A percentile compares a stretch with the other conserved stretches of the same genome.
These are phyloP conservation scores for Epinephelus awoara DNA, from an alignment of 2,797 vertebrate species.

Conservation along the genomic window DNA sequence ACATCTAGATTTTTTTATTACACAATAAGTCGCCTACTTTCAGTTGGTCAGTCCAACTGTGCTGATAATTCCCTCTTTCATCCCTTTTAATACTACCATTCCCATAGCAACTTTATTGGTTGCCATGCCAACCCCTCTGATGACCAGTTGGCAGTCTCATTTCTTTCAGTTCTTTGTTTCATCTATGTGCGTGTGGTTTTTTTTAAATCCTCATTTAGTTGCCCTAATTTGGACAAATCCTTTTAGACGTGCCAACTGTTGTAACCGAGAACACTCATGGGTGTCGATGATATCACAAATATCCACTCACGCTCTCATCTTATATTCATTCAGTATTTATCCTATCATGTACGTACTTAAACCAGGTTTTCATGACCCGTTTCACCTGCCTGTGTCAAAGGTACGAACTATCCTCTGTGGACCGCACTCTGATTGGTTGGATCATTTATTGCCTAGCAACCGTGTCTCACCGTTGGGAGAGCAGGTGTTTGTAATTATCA, in stretches of 20 bases:
- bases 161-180: constrained; percentile 49
- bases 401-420: constrained; percentile 21
- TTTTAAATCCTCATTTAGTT: constrained; percentile 53
- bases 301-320: neutral
- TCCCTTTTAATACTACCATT: constrained; percentile 64
- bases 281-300: constrained; percentile 25
- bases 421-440: constrained; percentile 58
- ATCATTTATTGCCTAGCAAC: constrained; percentile 71
- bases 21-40: constrained; percentile 23
- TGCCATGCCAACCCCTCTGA: constrained; percentile 68
- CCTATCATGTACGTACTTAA: neutral
- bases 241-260: constrained; percentile 41
- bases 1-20: constrained; percentile 11
- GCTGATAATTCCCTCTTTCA: constrained; percentile 56
- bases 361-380: neutral
- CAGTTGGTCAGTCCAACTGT: constrained; percentile 30
- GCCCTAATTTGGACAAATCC: constrained; percentile 49
- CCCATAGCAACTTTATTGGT: constrained; percentile 75
- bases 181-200: constrained; percentile 25
- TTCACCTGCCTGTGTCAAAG: constrained; percentile 38
- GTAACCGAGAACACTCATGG: constrained; percentile 23
- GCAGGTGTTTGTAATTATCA: constrained; percentile 69
- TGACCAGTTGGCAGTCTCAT: constrained; percentile 58
- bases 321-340: neutral
- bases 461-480: constrained; percentile 17